Evolutionary conservation across 1,140 invertebrate genomes (phyloP), one percentile per base, ranked within the genome.

Genomic region (Hetaerina americana): DNA sequence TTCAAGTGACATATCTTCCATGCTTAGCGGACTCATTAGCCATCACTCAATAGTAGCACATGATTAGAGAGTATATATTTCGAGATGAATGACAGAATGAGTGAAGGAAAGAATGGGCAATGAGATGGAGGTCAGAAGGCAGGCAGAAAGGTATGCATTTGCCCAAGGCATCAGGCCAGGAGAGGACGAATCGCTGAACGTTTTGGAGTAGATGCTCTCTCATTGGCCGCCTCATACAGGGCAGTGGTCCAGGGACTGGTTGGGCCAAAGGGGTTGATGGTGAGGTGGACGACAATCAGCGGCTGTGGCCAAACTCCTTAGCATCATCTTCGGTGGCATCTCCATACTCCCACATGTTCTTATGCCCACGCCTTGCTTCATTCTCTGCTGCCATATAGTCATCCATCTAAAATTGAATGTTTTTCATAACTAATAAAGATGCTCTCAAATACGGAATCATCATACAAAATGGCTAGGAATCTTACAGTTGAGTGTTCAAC

Each of bases 271-370:
- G 40, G 40, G 40, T 57, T 57, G 40, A 57, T 2, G 22, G 10
- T 57, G 40, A n/a, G 40, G 22, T n/a, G n/a, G n/a, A 57, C 3
- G 40, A 57, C 40, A 57, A 12, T 57, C 40, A 71, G 70, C 71
- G 72, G 18, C 72, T 72, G 69, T 78, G 73, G 40, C 90, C 92
- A 82, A 95, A 95, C 81, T 96, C 93, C 74, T 89, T 89, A n/a
- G 93, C 92, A 82, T 98, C 95, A 77, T 98, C 96, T 75, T 94
- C 95, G 71, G 91, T 94, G 78, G 97, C 93, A 79, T 98, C 96
- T 22, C 96, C 96, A 80, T 99, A 98, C 76, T 91, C 88, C 96
- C 96, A 99, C 74, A 98, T 90, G 78, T 91, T 93, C 71, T 88
- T 82, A 81, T 95, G 92, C 68, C 88, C 87, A 74, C 88, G 89